Evolutionary conservation across 2,113 vertebrate genomes (phyloP).

Genomic region (Pachycephala philippinensis): DNA sequence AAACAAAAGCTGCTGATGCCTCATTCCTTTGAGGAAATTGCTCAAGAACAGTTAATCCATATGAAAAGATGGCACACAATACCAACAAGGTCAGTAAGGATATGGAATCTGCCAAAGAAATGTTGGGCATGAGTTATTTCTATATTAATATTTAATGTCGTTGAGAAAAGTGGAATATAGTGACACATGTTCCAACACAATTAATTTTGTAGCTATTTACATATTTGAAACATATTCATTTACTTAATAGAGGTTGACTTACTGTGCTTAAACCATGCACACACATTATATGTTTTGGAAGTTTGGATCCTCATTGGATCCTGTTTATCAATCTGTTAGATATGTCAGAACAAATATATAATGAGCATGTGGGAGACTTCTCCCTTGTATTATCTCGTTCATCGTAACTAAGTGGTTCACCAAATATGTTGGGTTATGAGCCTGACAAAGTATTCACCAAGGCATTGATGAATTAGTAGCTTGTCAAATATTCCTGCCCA

Average conservation of each 20-base stretch:
- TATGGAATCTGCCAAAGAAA: background rate
- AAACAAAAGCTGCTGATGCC: background rate
- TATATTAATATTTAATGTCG: background rate
- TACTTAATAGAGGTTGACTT: background rate
- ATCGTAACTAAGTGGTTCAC: background rate
- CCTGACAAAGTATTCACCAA: background rate
- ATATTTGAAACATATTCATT: background rate
- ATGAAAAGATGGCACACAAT: constrained; percentile 7
- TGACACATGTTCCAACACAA: background rate
- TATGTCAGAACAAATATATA: background rate
- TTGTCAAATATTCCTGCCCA: background rate
- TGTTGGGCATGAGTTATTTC: background rate
- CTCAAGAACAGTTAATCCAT: constrained; percentile 30
- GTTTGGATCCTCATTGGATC: background rate
- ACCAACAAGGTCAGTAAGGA: background rate
- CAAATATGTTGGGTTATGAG: background rate
- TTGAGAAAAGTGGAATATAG: background rate
- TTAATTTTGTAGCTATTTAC: background rate
- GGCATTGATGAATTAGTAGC: background rate
- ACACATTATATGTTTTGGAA: background rate
- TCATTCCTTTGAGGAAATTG: constrained; percentile 10
- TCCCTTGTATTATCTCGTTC: background rate
- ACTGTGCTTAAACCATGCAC: background rate
- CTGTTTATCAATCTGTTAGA: background rate
- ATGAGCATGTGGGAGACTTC: background rate